Conservation (phyloP, 2,888 invertebrate genomes). For the Chorisops tibialis region DNA sequence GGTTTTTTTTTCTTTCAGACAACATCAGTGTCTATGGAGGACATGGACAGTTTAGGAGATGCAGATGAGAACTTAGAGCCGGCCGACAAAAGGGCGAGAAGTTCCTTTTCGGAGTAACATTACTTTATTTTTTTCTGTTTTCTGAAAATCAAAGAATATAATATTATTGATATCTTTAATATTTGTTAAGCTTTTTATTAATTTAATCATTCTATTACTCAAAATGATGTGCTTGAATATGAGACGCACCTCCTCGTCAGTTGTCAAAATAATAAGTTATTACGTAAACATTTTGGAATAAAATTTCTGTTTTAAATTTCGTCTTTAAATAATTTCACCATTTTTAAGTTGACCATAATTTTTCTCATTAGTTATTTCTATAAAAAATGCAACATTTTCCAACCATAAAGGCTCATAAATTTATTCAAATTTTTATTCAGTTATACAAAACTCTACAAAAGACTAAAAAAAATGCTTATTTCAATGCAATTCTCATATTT, state of each 20-base stretch:
- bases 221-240: neutral
- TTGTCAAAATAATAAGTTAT: conserved; percentile 12
- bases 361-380: too few species aligned
- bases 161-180: conserved; percentile 14
- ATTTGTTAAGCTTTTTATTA: conserved; percentile 14
- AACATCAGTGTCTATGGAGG: conserved; percentile 27
- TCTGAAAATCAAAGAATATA: conserved; percentile 22
- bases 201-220: conserved; percentile 12
- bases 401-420: too few species aligned
- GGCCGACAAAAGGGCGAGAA: conserved; percentile 29
- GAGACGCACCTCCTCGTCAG: conserved; percentile 8
- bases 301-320: neutral
- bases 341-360: too few species aligned
- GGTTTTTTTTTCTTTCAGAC: conserved; percentile 16
- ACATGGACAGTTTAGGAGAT: conserved; percentile 27
- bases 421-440: too few species aligned
- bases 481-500: too few species aligned
- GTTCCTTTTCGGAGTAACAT: conserved; percentile 25
- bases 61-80: conserved; percentile 34
- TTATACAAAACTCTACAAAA: too few species aligned
- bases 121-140: conserved; percentile 12
- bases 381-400: too few species aligned
- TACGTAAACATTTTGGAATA: neutral
- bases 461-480: too few species aligned
- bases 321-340: neutral